These are phyloP conservation scores for Aradus depressus DNA, from an alignment of 2,888 invertebrate species.

Conservation along the genomic window DNA sequence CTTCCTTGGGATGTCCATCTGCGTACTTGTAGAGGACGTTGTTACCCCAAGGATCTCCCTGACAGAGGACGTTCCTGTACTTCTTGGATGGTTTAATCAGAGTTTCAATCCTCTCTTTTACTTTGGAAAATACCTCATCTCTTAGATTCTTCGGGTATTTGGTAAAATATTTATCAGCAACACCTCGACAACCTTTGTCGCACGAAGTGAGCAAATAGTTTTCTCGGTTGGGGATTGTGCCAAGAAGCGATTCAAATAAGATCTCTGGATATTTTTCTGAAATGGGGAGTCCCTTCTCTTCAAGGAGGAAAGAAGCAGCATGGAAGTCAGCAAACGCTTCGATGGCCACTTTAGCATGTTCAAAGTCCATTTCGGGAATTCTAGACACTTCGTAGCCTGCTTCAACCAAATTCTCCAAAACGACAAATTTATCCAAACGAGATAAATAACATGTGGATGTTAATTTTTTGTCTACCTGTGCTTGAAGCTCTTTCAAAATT, in stretches of 20 bases:
- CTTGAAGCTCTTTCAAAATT: slow-evolving; percentile 17
- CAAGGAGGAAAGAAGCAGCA: slow-evolving; percentile 18
- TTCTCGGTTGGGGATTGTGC: neutral
- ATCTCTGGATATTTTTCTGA: slow-evolving; percentile 16
- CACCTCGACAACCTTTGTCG: slow-evolving; percentile 8
- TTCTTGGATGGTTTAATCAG: slow-evolving; percentile 7
- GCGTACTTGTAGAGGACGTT: slow-evolving; percentile 23
- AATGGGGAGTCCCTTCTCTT: slow-evolving; percentile 16
- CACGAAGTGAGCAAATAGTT: slow-evolving; percentile 14
- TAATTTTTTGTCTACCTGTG: slow-evolving; percentile 16
- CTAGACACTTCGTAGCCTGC: slow-evolving; percentile 14
- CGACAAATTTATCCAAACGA: slow-evolving; percentile 15
- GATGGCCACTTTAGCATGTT: slow-evolving; percentile 16
- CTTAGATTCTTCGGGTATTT: neutral
- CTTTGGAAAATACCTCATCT: slow-evolving; percentile 7
- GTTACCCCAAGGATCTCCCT: slow-evolving; percentile 26
- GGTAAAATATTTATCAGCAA: slow-evolving; percentile 1
- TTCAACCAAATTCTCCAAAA: slow-evolving; percentile 20
- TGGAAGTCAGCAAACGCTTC: slow-evolving; percentile 23
- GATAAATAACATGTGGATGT: slow-evolving; percentile 24
- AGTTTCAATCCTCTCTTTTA: neutral
- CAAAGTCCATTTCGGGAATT: neutral
- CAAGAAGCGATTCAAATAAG: slow-evolving; percentile 17
- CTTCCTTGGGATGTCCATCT: slow-evolving; percentile 13
- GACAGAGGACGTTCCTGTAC: slow-evolving; percentile 21